A percentile compares a stretch with the other conserved stretches of the same genome.
phyloP scores from a whole-genome alignment of 2,888 invertebrate genomes.

The Lacanobia wlatinum region DNA sequence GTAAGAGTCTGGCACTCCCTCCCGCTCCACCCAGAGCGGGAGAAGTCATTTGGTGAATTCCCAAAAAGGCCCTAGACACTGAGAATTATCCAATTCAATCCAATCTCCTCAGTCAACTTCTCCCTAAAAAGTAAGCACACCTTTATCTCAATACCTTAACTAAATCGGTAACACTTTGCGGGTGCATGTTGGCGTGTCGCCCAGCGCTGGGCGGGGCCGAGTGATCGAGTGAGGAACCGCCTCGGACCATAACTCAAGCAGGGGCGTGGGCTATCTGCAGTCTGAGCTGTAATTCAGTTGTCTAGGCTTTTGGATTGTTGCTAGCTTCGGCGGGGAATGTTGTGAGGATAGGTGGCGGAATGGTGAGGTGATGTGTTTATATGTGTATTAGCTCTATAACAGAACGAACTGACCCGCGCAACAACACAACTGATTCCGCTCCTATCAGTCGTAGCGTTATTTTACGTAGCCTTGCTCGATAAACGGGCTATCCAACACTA shows the following conservation, averaged over 20 bases:
- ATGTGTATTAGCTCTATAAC: too few relatives aligned
- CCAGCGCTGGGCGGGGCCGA: conserved; percentile 62
- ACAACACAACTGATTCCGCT: too few relatives aligned
- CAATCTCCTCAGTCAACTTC: not conserved
- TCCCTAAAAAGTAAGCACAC: conserved; percentile 1
- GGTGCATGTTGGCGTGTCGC: conserved; percentile 66
- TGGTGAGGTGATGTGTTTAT: too few relatives aligned
- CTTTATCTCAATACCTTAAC: conserved; percentile 44
- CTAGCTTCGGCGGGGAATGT: conserved; percentile 34
- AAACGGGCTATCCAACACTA: too few relatives aligned
- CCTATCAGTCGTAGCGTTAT: too few relatives aligned
- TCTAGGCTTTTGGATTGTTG: conserved; percentile 49
- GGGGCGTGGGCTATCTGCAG: conserved; percentile 59
- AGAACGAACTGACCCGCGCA: too few relatives aligned
- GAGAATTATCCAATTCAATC: not conserved
- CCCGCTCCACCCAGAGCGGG: too few relatives aligned
- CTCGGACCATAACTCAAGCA: conserved; percentile 62
- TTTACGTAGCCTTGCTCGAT: too few relatives aligned
- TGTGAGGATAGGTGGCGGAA: conserved; percentile 10
- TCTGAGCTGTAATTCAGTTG: conserved; percentile 52
- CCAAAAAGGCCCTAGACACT: too few relatives aligned
- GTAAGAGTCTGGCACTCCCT: too few relatives aligned
- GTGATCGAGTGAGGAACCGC: conserved; percentile 67
- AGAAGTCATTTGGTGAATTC: too few relatives aligned
- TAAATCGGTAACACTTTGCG: conserved; percentile 63